These are phyloP conservation scores for Hemaris fuciformis DNA, from an alignment of 2,888 invertebrate species.

Conservation along the genomic window DNA sequence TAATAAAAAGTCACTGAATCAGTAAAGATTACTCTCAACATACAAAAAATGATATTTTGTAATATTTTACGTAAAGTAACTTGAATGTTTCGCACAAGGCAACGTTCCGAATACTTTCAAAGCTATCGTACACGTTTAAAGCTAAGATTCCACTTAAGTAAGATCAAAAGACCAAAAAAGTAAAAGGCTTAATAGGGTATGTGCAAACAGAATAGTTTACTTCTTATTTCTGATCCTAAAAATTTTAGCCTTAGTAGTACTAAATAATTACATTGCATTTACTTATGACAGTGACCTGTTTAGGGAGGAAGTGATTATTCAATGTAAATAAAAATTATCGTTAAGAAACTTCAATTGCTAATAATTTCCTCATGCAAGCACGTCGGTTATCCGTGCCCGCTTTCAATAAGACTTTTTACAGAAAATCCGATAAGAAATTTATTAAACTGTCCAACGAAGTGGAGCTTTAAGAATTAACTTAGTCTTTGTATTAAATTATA, in stretches of 20 bases:
- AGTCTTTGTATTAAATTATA: slow-evolving; percentile 7
- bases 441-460: background rate
- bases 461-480: background rate
- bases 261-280: too few species aligned
- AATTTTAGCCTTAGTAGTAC: too few species aligned
- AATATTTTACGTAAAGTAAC: too few species aligned
- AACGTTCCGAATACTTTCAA: too few species aligned
- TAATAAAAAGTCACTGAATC: too few species aligned
- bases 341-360: too few species aligned
- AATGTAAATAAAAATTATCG: too few species aligned
- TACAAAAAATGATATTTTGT: too few species aligned
- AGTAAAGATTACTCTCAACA: too few species aligned
- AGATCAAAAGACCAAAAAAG: background rate
- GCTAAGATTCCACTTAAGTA: background rate
- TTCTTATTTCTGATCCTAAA: background rate
- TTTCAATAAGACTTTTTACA: background rate
- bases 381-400: background rate
- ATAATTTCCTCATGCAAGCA: background rate
- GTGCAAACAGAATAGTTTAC: background rate
- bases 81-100: too few species aligned
- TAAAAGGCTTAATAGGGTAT: background rate
- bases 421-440: background rate
- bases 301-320: too few species aligned
- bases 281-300: too few species aligned
- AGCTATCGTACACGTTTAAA: background rate